Evolutionary conservation across 2,113 vertebrate species (phyloP), one percentile per base, ranked within the genome.

Genomic region (Engraulis encrasicolus): DNA sequence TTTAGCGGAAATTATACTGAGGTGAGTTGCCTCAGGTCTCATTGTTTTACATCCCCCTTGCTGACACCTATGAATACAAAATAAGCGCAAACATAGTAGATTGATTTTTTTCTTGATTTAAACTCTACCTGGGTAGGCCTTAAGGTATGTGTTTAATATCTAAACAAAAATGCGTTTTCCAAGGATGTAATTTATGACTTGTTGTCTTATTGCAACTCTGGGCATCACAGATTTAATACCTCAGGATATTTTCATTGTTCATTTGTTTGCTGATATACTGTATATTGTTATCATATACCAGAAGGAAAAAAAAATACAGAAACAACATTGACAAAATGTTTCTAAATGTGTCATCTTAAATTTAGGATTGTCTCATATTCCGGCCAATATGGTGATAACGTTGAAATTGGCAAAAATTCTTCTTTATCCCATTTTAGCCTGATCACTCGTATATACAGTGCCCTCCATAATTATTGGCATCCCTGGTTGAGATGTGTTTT

Each of bases 11-110:
- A 66, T 66, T 74, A 34, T 74, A 14, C 34, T 74, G 66, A 74
- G 66, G 66, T 74, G 27, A 31, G 66, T 74, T 74, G 66, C 66
- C 66, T 74, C 12, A 36, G 66, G 66, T 74, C 34, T 74, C 17
- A 36, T 14, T 34, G 27, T 34, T 4, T 74, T 61, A 61, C 20
- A 61, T 11, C 23, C 20, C 58, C 58, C 58, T n/a, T 20, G 20
- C 58, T 6, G 7, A 6, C 3, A 23, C 58, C n/a, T 7, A 61
- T n/a, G 19, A 18, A 61, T 23, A 61, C n/a, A 6, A 61, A 27
- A 61, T 27, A 61, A 27, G 58, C n/a, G 1, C n/a, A 7, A 27
- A 61, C 23, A 6, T 23, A 58, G 18, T 58, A n/a, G n/a, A n/a
- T n/a, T n/a, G n/a, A n/a, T n/a, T n/a, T n/a, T n/a, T n/a, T n/a